These are phyloP conservation scores for Sphyrna mokarran DNA, from an alignment of 2,113 vertebrate species.

Conservation along the genomic window DNA sequence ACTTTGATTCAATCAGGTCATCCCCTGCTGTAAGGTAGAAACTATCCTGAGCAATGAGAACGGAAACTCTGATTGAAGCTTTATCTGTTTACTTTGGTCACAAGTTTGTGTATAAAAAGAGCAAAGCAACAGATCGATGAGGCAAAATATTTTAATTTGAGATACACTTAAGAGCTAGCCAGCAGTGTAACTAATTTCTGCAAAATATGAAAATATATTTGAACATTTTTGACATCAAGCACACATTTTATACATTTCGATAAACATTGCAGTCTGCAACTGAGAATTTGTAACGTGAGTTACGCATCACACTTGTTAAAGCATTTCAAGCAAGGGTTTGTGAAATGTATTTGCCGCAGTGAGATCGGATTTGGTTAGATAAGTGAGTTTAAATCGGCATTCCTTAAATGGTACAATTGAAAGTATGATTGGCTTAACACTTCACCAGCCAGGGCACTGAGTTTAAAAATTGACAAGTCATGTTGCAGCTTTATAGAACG, in stretches of 20 bases:
- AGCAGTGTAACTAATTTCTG: background rate
- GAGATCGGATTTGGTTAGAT: background rate
- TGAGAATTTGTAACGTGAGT: background rate
- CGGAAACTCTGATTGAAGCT: background rate
- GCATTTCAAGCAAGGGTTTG: background rate
- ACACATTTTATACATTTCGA: background rate
- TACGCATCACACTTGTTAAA: background rate
- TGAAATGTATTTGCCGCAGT: background rate
- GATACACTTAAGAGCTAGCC: background rate
- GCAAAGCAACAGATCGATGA: background rate
- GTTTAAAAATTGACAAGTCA: no score
- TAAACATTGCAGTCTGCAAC: no score
- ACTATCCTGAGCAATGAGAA: background rate
- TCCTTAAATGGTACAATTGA: background rate
- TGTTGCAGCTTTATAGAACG: no score
- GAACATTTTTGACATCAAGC: background rate
- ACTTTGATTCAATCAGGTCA: background rate
- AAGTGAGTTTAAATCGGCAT: background rate
- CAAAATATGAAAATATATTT: slow-evolving; percentile 11
- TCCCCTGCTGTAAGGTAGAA: background rate
- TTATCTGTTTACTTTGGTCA: background rate
- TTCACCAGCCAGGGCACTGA: no score
- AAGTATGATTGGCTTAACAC: background rate
- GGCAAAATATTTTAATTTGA: background rate
- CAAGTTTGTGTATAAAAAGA: background rate